Base-by-base conservation (phyloP, 2,797 vertebrate genomes). In the Chanos chanos region DNA sequence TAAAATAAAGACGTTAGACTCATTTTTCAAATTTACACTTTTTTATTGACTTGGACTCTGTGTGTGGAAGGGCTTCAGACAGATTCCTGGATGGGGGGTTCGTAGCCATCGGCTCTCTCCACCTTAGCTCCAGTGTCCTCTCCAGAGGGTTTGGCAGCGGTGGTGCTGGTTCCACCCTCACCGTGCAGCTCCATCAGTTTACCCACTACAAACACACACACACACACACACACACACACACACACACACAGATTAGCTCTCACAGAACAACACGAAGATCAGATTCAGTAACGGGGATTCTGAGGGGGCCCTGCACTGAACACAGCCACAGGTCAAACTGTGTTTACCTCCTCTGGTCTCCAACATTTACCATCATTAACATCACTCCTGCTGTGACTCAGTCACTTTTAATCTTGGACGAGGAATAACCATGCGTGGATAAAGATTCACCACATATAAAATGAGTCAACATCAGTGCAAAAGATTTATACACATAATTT, bases 121-220 rank as follows among this genome's bases (percentile, higher is more conserved):
- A 98, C 94, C 86, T 99, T 98, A 59, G 93, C 91, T 50, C 96
- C 95, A 13, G 94, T 90, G 65, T 98, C 96, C 0, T 98, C 96
- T 25, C 94, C 94, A 1, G 93, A 64, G 48, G 94, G 83, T 75
- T 98, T 99, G 69, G 91, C 83, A 52, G 91, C 71, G 55, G 78
- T 78, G 66, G 87, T 82, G 51, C 89, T 84, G 70, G 92, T 83
- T 45, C 85, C 82, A 2, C 90, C 90, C 66, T 92, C 90, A 7
- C 90, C 90, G 4, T 99, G 97, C 70, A 99, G 91, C 83, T 99
- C 97, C 97, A 99, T 99, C 77, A 99, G 91, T 82, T 99, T 99
- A 61, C 94, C 95, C 95, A 99, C 97, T 99, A 66, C 1, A 80
- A 30, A 28, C 19, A 27, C 28, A 47, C 2, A 43, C 7, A 18